Percentiles rank a stretch among this genome's conserved stretches.
These are phyloP conservation scores for Serranus cabrilla DNA, from an alignment of 2,797 vertebrate species.

Conservation along the genomic window DNA sequence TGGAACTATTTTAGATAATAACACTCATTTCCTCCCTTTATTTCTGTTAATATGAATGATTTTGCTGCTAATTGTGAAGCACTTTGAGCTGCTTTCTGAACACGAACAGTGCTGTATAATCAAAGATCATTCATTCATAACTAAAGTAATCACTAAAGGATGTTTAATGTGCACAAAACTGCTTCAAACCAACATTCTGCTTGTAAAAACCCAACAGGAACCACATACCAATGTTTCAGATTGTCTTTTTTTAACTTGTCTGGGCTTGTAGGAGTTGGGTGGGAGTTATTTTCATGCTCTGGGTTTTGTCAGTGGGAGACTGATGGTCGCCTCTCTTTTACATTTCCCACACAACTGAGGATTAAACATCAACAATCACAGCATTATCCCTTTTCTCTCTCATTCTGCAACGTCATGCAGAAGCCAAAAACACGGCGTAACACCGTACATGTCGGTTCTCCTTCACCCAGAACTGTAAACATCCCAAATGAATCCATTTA, in stretches of 20 bases:
- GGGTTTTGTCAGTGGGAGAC: slow-evolving; percentile 33
- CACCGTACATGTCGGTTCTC: rapidly evolving
- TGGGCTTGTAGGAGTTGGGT: background rate
- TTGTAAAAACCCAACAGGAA: background rate
- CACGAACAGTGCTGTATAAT: no score
- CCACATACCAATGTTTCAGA: background rate
- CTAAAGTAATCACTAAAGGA: background rate
- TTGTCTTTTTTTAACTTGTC: slow-evolving; percentile 25
- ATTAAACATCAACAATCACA: slow-evolving; percentile 34
- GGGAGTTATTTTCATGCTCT: slow-evolving; percentile 6
- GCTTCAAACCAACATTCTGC: background rate
- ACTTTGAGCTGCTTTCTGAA: no score
- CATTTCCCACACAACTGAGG: slow-evolving; percentile 41
- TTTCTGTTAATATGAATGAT: no score
- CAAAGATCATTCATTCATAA: background rate
- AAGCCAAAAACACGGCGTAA: background rate
- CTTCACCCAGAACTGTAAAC: slow-evolving; percentile 14
- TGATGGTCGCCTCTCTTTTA: slow-evolving; percentile 10
- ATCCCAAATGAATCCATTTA: background rate
- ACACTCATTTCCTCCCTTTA: no score
- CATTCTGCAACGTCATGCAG: background rate
- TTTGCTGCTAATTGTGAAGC: no score
- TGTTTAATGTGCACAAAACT: background rate
- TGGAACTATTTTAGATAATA: no score
- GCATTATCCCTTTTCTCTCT: slow-evolving; percentile 2